Base-by-base conservation (phyloP, 2,888 invertebrate species). In the Stenodema calcarata region DNA sequence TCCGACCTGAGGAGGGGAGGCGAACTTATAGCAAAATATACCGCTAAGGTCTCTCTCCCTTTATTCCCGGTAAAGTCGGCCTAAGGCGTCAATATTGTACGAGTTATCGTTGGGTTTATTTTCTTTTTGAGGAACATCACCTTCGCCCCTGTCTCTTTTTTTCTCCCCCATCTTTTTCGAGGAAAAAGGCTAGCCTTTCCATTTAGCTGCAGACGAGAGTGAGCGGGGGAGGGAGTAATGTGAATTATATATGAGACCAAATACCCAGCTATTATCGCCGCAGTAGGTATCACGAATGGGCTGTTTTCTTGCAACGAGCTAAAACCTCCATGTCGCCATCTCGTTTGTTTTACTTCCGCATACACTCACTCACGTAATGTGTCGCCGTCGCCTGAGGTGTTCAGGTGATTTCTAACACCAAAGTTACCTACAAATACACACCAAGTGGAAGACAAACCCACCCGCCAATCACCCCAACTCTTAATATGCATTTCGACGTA, bases 61-160 rank as follows among this genome's bases (percentile, higher is more conserved):
- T 35, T 23, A 23, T 62, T 62, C 62, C 62, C 62, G 18, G 62
- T 62, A 62, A 62, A 62, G 62, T 23, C 62, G 62, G 27, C 62
- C 9, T n/a, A 23, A 27, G 62, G 62, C 62, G 62, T 62, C 62
- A 62, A 62, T 62, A 62, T 62, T 62, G 62, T 62, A 62, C 23
- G 62, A 62, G 62, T 62, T 62, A 62, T 62, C 62, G 62, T 62
- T 62, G 62, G 62, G 62, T 62, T 62, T 62, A 62, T 62, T 62
- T 62, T 62, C 62, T 62, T 27, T 62, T 62, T 18, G 62, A 62
- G 62, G 62, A 62, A 62, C 62, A 62, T 62, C 62, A 62, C 62
- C 62, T 62, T 62, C 27, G 23, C 23, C 62, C 62, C 23, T 62
- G 23, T 11, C 23, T 18, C 9, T 62, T 62, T 23, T 62, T 23